Evolutionary conservation across 2,888 invertebrate genomes (phyloP), one percentile per base, ranked within the genome.

Genomic region (Morpho helenor): DNA sequence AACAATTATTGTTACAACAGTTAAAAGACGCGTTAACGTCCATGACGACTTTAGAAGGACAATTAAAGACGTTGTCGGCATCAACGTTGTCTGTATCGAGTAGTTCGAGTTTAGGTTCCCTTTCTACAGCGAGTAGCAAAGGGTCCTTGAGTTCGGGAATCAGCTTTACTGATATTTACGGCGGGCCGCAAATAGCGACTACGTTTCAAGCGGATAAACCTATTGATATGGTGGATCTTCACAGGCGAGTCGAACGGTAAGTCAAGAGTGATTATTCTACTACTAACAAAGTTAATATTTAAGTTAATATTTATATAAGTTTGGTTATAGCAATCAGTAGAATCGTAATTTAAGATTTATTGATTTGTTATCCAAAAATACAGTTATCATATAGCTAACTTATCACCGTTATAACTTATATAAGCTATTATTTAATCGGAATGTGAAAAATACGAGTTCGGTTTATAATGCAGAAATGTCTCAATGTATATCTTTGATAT

Each of bases 131-230:
- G 9, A 97, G 97, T 75, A 96, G 96, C 87, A 97, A 97, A 87
- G 97, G 97, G 53, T 98, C 97, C 0, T 85, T 97, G 61, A 95
- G 95, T 75, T 97, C 96, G 40, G 95, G 94, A 0, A 92, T 97
- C 61, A 97, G 96, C 81, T 98, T 98, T 78, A 97, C 98, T 31
- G 98, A 98, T 80, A 98, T 98, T 68, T 98, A 98, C 76, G 96
- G 97, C 0, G 96, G 96, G 48, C 96, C 96, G 1, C 95, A 96
- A 76, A 74, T 92, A 77, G 73, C 88, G 73, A 77, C 83, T 74
- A 76, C 86, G 60, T 80, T 92, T 75, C 87, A 91, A 68, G 86
- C 91, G 40, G 95, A 94, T 68, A 94, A 95, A 68, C 96, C 96
- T 60, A 95, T 97, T 54, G 96, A 97, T 83, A 96, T 97, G 93